phyloP scores from a whole-genome alignment of 2,113 vertebrate species.

The Empidonax alnorum region DNA sequence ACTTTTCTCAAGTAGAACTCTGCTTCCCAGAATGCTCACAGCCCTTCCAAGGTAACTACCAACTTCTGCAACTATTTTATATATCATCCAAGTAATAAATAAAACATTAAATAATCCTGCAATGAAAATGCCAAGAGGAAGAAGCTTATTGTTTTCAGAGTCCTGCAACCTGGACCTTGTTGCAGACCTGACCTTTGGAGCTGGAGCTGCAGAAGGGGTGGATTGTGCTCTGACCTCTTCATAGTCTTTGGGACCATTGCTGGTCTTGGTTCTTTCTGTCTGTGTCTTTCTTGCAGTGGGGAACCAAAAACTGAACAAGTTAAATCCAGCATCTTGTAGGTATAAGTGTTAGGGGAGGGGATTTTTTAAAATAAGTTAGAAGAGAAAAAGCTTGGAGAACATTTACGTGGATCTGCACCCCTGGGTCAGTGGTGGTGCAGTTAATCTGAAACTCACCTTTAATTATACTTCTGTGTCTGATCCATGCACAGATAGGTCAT shows the following conservation, averaged over 20 bases:
- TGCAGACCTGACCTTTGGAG: background rate
- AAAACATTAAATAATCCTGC: background rate
- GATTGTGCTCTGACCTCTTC: background rate
- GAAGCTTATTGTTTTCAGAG: background rate
- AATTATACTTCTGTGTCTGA: accelerated
- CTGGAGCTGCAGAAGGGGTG: accelerated
- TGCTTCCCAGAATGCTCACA: background rate
- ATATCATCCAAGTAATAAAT: background rate
- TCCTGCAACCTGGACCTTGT: background rate
- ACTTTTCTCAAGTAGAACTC: background rate
- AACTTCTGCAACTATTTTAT: background rate
- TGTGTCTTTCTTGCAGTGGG: accelerated
- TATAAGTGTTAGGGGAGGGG: background rate
- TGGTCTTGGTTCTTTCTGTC: background rate
- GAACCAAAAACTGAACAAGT: background rate
- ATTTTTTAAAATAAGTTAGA: background rate
- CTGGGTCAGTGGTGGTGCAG: background rate
- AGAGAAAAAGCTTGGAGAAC: background rate
- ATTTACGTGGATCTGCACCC: background rate
- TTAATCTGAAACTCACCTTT: background rate
- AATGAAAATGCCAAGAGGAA: background rate
- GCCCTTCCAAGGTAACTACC: background rate
- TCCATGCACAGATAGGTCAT: background rate
- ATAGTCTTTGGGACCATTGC: accelerated
- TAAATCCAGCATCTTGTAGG: background rate